Base-by-base conservation (phyloP, 30 jellyfish, hydroid and myxozoan genomes). In the Sanderia malayensis region DNA sequence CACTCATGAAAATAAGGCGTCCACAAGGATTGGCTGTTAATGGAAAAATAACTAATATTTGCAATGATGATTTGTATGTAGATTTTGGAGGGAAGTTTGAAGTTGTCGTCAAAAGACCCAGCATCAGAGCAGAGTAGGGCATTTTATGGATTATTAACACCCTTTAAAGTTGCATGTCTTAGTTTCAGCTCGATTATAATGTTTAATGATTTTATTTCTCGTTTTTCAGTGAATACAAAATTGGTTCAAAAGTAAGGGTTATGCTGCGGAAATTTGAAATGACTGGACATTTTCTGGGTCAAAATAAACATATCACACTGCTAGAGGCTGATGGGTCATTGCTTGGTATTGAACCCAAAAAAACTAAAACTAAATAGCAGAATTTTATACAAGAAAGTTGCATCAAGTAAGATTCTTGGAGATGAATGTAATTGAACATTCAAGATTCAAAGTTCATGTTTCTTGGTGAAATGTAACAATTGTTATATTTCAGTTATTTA, bases 201-300 rank as follows among this genome's bases (percentile, higher is more conserved):
- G 55, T 15, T 41, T 6, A 6, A 41, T 41, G 11, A 41, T 26
- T 33, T 34, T 2, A 0, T 67, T 32, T 23, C 45, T 20, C 29
- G 57, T 32, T 30, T 58, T 60, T 19, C 70, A 81, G 86, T 19
- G 55, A 33, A 19, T 87, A 79, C 58, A 37, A 58, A 60, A 61
- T 60, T 75, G 97, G 97, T 4, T 25, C 67, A 24, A 31, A 29
- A 13, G 97, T 89, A 31, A 82, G 85, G 23, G 52, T 89, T n/a
- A 37, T 89, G 69, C 81, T 89, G 52, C 55, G 58, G 25, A 75
- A 71, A 41, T 60, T 61, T 47, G 97, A 89, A 55, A 76, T 89
- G 88, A 89, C 97, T 25, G 97, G 97, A 26, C 86, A 74, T 53
- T 89, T 89, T 76, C 83, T 89, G 25, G 97, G 97, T 21, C 96